Evolutionary conservation across 2,888 invertebrate species (phyloP).

Genomic region (Drosophila cognata): DNA sequence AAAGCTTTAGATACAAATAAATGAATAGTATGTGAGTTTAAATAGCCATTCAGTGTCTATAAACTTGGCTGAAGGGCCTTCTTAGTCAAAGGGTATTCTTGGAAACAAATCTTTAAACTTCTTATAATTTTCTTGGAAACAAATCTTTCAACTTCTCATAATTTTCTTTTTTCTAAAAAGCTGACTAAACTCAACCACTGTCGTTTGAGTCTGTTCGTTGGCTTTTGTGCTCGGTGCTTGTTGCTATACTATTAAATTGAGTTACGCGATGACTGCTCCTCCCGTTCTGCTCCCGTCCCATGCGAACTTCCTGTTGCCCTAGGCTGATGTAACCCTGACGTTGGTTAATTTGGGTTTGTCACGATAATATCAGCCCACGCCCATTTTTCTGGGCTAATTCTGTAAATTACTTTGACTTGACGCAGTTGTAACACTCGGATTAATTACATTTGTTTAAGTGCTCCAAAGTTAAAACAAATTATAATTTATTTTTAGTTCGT

Average conservation of each 20-base stretch:
- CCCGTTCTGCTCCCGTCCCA: slow-evolving; percentile 8
- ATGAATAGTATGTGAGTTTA: background rate
- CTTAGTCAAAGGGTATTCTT: background rate
- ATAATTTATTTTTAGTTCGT: slow-evolving; percentile 44
- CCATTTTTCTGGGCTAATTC: slow-evolving; percentile 20
- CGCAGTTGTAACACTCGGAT: slow-evolving; percentile 48
- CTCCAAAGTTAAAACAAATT: slow-evolving; percentile 34
- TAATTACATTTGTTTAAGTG: slow-evolving; percentile 69
- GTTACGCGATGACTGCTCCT: slow-evolving; percentile 30
- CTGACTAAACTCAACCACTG: background rate
- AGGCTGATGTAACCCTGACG: slow-evolving; percentile 69
- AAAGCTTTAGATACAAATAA: background rate
- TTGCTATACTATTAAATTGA: slow-evolving; percentile 50
- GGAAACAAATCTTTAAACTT: background rate
- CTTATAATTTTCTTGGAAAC: background rate
- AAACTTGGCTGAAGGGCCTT: no score
- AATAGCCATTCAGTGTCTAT: background rate
- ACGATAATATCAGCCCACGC: slow-evolving; percentile 64
- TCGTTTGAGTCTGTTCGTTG: slow-evolving; percentile 9
- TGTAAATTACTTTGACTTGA: slow-evolving; percentile 40
- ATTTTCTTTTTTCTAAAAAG: background rate
- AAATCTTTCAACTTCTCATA: background rate
- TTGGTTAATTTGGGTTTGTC: slow-evolving; percentile 75
- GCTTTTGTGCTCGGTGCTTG: slow-evolving; percentile 37
- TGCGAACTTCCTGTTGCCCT: slow-evolving; percentile 16